Evolutionary conservation across 2,888 invertebrate species (phyloP), one percentile per base, ranked within the genome.

Genomic region (Linyphia triangularis): DNA sequence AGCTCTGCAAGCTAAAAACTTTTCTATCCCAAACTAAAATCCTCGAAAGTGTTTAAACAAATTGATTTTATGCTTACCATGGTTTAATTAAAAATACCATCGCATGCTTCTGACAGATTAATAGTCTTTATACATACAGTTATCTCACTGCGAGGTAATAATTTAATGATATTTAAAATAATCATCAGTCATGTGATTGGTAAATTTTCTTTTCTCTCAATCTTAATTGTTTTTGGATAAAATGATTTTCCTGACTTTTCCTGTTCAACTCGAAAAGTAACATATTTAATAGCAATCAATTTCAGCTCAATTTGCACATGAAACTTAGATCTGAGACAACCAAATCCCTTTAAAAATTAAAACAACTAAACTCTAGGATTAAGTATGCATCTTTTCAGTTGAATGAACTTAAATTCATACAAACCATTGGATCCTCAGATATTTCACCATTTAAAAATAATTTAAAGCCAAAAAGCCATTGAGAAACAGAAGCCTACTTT

Each of bases 351-450:
- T 16, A 10, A 63, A 28, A 13, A 63, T 33, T 10, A 33, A 30
- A 19, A 30, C 33, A 67, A 28, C n/a, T n/a, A 51, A 51, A 51
- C n/a, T 51, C 51, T n/a, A 51, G 16, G 33, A 37, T 7, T 9
- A 24, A 24, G n/a, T n/a, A 5, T 37, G 40, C n/a, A 77, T 63
- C 63, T 63, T 77, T 63, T 40, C 63, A 24, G 16, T 40, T 77
- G 63, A 40, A n/a, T 37, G 63, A 19, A 40, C 26, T 4, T 26
- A 40, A 75, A 59, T 77, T 63, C 37, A 77, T 24, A 24, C 40
- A 77, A 61, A 22, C 9, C 33, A 37, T 61, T 61, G 61, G n/a
- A 61, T 37, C 37, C 6, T 28, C 61, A 30, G 7, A 59, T 33
- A n/a, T 63, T 24, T 16, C 16, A 67, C 5, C 13, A 26, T 16